phyloP scores from a whole-genome alignment of 2,797 vertebrate genomes.

The Paedocypris micromegethes region DNA sequence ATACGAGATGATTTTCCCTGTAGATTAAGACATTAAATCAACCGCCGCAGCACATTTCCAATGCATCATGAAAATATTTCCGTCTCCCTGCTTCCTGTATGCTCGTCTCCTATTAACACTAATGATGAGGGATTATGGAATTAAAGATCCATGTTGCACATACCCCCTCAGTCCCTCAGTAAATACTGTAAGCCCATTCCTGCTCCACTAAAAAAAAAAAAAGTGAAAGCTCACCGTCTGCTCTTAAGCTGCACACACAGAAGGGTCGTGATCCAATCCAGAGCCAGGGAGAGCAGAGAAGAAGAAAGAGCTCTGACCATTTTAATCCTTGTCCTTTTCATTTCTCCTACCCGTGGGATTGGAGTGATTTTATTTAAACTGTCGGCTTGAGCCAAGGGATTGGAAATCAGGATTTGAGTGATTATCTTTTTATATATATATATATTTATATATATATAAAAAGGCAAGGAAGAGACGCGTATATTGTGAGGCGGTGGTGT shows the following conservation, averaged over 20 bases:
- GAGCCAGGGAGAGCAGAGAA: conserved; percentile 63
- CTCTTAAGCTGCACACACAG: conserved; percentile 76
- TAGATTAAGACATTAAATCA: conserved; percentile 10
- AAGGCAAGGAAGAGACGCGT: conserved; percentile 13
- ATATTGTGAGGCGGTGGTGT: conserved; percentile 17
- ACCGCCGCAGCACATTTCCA: conserved; percentile 56
- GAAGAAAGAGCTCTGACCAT: conserved; percentile 81
- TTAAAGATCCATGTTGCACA: conserved; percentile 79
- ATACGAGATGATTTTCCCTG: neutral
- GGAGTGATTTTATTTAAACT: conserved; percentile 89
- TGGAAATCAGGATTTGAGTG: conserved; percentile 84
- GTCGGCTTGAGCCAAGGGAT: conserved; percentile 83
- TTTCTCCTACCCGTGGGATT: conserved; percentile 84
- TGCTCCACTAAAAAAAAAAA: conserved; percentile 77
- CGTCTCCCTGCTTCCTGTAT: conserved; percentile 73
- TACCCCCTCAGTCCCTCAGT: conserved; percentile 80
- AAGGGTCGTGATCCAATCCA: conserved; percentile 81
- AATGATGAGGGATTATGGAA: conserved; percentile 81
- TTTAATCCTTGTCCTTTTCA: conserved; percentile 89
- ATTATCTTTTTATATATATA: conserved; percentile 74
- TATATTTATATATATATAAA: conserved; percentile 62
- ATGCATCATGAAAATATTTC: conserved; percentile 66
- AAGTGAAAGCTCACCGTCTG: conserved; percentile 82
- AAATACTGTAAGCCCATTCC: conserved; percentile 83
- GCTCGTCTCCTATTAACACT: conserved; percentile 80